These are phyloP conservation scores for Bombus soroeensis DNA, from an alignment of 1,140 invertebrate genomes.

Conservation along the genomic window DNA sequence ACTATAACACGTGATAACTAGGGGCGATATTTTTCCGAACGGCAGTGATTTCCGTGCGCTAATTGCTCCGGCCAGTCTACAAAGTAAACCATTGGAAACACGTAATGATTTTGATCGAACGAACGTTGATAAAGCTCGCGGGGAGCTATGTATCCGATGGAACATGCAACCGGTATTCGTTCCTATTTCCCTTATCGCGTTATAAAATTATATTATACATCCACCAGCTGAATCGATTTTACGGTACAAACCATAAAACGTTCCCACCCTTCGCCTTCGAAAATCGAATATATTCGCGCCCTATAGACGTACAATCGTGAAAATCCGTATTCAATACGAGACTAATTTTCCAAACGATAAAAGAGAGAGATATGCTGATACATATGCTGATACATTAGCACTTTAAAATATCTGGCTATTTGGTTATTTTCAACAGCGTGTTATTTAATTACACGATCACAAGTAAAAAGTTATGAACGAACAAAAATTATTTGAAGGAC, in stretches of 20 bases:
- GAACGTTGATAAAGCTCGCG: conserved; percentile 4
- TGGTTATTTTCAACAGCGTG: not conserved
- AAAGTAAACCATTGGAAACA: too few relatives aligned
- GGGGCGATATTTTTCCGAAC: not conserved
- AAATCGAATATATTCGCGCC: not conserved
- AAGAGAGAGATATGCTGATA: too few relatives aligned
- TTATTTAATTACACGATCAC: not conserved
- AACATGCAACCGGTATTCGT: too few relatives aligned
- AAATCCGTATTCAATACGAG: too few relatives aligned
- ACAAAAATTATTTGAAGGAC: too few relatives aligned
- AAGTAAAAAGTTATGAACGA: not conserved
- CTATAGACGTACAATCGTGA: too few relatives aligned
- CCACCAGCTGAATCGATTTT: not conserved
- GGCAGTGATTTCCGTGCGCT: not conserved
- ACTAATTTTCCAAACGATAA: not conserved
- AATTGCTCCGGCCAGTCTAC: not conserved
- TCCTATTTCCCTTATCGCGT: not conserved
- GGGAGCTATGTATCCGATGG: not conserved
- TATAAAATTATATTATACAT: conserved; percentile 7
- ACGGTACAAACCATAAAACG: not conserved
- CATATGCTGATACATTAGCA: not conserved
- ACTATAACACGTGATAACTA: too few relatives aligned
- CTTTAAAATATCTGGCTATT: not conserved
- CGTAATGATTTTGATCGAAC: not conserved
- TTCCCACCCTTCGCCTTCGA: not conserved